phyloP scores from a whole-genome alignment of 2,888 invertebrate species.

The Spialia ferax region DNA sequence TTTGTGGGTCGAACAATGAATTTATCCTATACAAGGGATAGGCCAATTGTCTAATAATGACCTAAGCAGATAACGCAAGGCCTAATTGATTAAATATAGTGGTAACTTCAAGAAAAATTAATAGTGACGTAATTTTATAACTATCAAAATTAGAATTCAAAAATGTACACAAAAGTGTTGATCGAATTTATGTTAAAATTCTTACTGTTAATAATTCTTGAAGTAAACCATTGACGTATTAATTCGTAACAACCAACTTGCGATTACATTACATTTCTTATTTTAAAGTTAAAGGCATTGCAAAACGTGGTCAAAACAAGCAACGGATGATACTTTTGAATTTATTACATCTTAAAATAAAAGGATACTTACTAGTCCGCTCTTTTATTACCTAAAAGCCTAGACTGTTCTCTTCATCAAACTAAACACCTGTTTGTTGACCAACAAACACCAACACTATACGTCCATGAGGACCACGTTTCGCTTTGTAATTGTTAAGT shows the following conservation, averaged over 20 bases:
- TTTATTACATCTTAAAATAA: neutral
- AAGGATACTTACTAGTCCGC: neutral
- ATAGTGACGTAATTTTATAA: neutral
- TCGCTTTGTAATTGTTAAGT: conserved; percentile 71
- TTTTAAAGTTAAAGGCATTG: conserved; percentile 60
- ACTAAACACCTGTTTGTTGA: neutral
- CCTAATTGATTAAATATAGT: conserved; percentile 10
- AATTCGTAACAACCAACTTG: conserved; percentile 58
- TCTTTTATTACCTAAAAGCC: neutral
- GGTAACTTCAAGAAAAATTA: neutral
- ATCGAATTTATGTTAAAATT: too few species aligned
- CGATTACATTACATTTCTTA: conserved; percentile 85
- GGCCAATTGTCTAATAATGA: neutral
- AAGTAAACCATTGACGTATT: conserved; percentile 10
- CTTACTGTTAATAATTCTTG: conserved; percentile 15
- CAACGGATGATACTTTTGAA: neutral
- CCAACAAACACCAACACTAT: too few species aligned
- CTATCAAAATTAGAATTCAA: neutral
- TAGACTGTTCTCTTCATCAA: neutral
- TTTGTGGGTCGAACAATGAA: neutral
- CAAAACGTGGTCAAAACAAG: conserved; percentile 46
- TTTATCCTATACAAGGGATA: neutral
- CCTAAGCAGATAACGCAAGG: neutral
- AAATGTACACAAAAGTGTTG: too few species aligned
- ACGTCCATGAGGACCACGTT: conserved; percentile 13